These are phyloP conservation scores for Idaea straminata DNA, from an alignment of 2,888 invertebrate genomes.

Conservation along the genomic window DNA sequence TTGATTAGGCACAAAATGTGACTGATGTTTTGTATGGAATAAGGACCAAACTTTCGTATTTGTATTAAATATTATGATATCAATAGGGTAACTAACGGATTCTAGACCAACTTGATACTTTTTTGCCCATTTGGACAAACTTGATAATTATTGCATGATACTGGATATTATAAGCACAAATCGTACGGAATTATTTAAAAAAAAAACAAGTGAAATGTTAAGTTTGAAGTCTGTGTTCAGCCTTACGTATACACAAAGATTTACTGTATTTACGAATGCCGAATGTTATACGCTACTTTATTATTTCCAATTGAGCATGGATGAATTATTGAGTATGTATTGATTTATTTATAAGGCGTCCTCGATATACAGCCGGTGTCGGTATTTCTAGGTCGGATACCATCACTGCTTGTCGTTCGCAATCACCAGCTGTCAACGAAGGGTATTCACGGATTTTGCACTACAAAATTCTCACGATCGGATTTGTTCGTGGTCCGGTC, in stretches of 20 bases:
- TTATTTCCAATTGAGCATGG: constrained; percentile 30
- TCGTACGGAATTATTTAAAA: too few relatives aligned
- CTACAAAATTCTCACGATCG: background rate
- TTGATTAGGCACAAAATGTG: too few relatives aligned
- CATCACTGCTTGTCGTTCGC: background rate
- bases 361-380: background rate
- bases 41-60: too few relatives aligned
- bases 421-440: background rate
- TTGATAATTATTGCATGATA: too few relatives aligned
- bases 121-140: too few relatives aligned
- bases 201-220: background rate
- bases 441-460: background rate
- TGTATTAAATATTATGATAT: too few relatives aligned
- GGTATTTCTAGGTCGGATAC: background rate
- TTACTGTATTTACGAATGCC: constrained; percentile 28
- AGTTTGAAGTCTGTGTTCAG: background rate
- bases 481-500: background rate
- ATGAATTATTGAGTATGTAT: constrained; percentile 26
- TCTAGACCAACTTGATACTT: too few relatives aligned
- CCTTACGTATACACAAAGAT: constrained; percentile 16
- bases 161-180: too few relatives aligned
- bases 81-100: too few relatives aligned
- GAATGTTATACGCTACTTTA: constrained; percentile 30
- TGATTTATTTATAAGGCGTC: constrained; percentile 20
- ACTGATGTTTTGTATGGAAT: too few relatives aligned